Base-by-base conservation (phyloP, 2,797 vertebrate species). In the Lepilemur ruficaudatus region DNA sequence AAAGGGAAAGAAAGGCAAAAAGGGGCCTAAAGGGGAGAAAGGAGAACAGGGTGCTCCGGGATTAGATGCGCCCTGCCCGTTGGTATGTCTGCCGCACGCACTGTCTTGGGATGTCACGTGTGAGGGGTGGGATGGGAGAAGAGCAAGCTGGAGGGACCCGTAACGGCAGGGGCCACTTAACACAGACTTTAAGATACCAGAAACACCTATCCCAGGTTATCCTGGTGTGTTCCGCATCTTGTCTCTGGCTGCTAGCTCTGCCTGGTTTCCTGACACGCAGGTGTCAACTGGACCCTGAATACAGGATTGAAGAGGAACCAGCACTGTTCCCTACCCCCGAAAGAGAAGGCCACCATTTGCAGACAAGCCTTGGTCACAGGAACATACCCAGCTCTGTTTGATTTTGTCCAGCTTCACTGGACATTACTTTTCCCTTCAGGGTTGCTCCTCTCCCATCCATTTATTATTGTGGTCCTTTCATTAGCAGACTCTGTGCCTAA, bases 1-100 rank as follows among this genome's bases (percentile, higher is more conserved):
- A 99, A 99, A 99, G 99, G 99, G 99, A 99, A 99, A 99, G 99
- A 99, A 99, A 99, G 99, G 99, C 99, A 99, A 99, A 99, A 99
- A 99, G 98, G 99, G 99, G 99, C 99, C 99, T 99, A 99, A 99
- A 99, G 99, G 99, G 99, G 99, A 99, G 99, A 99, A 99, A 99
- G 99, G 99, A 99, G 99, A 99, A 99, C 99, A 99, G 99, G 99
- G 99, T 99, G 99, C 99, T 98, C 99, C 99, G 98, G 99, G 99
- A 99, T 99, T 99, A 99, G 99, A 99, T 99, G 99, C 99, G 99
- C 99, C 99, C 98, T 99, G 99, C 99, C 99, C 99, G 98, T 99
- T 99, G 99, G 99, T 99, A 99, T 99, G 99, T 99, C 98, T 98
- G 96, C 98, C 97, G 98, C 97, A 88, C 98, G 98, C 98, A 98